These are phyloP conservation scores for Dicerorhinus sumatrensis DNA, from an alignment of 2,113 vertebrate genomes.

Conservation along the genomic window DNA sequence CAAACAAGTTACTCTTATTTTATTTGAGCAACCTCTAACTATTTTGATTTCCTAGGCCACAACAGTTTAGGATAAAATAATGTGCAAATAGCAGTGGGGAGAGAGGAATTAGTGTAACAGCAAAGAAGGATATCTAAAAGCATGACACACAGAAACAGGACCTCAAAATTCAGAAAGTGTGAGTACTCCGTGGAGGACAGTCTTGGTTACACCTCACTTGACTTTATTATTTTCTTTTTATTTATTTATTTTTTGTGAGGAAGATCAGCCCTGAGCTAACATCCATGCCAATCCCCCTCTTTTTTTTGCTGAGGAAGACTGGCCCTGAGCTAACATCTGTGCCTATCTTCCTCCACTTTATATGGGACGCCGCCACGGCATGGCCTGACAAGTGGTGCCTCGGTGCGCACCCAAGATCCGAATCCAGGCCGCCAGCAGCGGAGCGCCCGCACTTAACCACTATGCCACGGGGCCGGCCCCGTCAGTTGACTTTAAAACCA, in stretches of 20 bases:
- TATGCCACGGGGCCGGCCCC: too few relatives aligned
- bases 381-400: too few relatives aligned
- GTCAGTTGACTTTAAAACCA: not conserved
- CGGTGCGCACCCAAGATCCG: too few relatives aligned
- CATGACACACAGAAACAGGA: not conserved
- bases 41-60: conserved; percentile 21
- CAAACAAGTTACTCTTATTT: not conserved
- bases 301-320: too few relatives aligned
- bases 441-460: too few relatives aligned
- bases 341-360: too few relatives aligned
- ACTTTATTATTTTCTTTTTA: not conserved
- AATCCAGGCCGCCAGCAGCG: too few relatives aligned
- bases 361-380: too few relatives aligned
- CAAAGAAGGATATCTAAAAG: not conserved
- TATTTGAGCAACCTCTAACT: not conserved
- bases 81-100: not conserved
- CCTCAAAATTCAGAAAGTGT: not conserved
- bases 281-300: too few relatives aligned
- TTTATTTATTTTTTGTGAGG: too few relatives aligned
- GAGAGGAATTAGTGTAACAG: not conserved
- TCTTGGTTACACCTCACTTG: not conserved
- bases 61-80: conserved; percentile 43
- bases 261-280: too few relatives aligned
- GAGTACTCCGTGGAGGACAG: not conserved
- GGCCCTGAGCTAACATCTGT: too few relatives aligned